Conservation (phyloP, 1,140 invertebrate genomes). For the Condylostylus longicornis region DNA sequence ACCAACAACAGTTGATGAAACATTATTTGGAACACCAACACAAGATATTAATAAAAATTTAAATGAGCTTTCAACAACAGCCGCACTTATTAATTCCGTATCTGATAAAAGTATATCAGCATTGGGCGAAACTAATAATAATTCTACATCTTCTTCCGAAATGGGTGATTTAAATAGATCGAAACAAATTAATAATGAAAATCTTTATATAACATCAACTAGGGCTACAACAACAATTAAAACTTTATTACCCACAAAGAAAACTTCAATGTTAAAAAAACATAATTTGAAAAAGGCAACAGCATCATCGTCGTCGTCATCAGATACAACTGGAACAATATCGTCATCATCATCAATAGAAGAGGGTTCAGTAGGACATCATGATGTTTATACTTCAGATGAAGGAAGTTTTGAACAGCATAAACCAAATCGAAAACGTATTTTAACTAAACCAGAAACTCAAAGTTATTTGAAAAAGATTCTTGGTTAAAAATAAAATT, state of each 20-base stretch:
- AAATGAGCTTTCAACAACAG: background rate
- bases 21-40: too few relatives aligned
- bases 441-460: conserved; percentile 31
- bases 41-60: background rate
- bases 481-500: conserved; percentile 20
- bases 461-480: conserved; percentile 32
- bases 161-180: conserved; percentile 1
- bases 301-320: background rate
- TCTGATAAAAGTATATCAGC: background rate
- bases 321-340: conserved; percentile 3
- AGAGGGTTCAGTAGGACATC: background rate
- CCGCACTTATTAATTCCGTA: background rate
- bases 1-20: too few relatives aligned
- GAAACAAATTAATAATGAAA: too few relatives aligned
- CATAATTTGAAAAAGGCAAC: too few relatives aligned
- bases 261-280: background rate
- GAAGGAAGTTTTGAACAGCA: background rate
- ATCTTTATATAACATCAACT: too few relatives aligned
- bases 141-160: background rate
- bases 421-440: conserved; percentile 30
- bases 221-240: background rate
- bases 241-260: background rate
- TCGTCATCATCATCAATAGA: background rate
- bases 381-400: background rate
- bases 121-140: background rate